A percentile compares a stretch with the other conserved stretches of the same genome.
These are phyloP conservation scores for Leptinotarsa haldemani DNA, from an alignment of 2,888 invertebrate species.

Conservation along the genomic window DNA sequence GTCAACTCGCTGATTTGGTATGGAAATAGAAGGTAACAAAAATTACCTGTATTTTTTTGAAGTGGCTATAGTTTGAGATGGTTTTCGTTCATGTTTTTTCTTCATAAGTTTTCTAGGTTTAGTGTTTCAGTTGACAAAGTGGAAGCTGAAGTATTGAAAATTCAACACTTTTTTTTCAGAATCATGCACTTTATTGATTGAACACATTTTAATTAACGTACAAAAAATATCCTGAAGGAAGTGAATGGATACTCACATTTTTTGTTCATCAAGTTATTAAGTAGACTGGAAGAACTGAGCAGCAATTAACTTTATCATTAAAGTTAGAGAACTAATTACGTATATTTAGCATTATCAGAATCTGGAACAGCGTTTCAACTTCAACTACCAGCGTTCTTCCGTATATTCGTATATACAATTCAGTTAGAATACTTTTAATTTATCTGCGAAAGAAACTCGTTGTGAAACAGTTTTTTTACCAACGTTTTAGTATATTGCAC, in stretches of 20 bases:
- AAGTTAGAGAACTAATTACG: constrained; percentile 23
- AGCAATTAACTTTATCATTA: constrained; percentile 23
- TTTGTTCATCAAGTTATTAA: not conserved
- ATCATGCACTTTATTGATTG: no score
- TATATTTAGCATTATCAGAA: constrained; percentile 13
- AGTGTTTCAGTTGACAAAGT: no score
- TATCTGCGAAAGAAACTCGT: not conserved
- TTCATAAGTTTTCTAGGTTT: no score
- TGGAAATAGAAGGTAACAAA: no score
- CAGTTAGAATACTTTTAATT: not conserved
- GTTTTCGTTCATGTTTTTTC: no score
- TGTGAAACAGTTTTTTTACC: not conserved
- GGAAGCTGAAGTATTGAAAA: no score
- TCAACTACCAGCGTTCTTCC: constrained; percentile 3
- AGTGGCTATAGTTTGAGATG: no score
- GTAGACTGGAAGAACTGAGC: not conserved
- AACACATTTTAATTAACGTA: no score
- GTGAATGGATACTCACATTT: not conserved
- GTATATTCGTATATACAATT: constrained; percentile 14
- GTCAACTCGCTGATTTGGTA: no score
- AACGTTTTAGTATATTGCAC: constrained; percentile 3
- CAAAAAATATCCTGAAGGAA: not conserved
- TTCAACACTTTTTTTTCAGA: no score
- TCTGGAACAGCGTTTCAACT: constrained; percentile 14
- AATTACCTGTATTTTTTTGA: no score